Evolutionary conservation across 2,888 invertebrate species (phyloP), one percentile per base, ranked within the genome.

Genomic region (Lasioglossum villosulum): DNA sequence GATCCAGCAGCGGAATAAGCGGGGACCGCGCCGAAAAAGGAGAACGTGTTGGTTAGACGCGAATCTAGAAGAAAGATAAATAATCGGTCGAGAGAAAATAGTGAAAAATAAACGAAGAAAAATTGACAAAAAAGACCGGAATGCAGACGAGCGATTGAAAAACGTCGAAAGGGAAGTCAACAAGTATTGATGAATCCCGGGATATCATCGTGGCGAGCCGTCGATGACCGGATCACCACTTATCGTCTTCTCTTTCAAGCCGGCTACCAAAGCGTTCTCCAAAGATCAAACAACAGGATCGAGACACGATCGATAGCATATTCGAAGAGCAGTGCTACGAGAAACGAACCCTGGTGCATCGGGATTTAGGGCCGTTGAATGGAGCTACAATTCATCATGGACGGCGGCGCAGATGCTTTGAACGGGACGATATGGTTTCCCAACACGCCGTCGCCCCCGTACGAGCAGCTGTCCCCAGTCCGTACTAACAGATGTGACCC

Each of bases 371-470:
- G 63, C 72, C 63, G 63, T 83, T 90, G 89, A 92, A 94, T 94
- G 94, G 94, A 94, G 91, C 91, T 93, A 74, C 92, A 94, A 91
- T 88, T 93, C 82, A 94, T 92, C 73, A 94, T 95, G 95, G 95
- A 95, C 86, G 90, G 92, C 80, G 92, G 92, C 79, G 87, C 94
- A 75, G 94, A 93, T 84, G 91, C 93, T 75, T 88, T 95, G 71
- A 93, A 92, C 88, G 93, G 92, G 52, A 88, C 92, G 80, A 93
- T 93, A 92, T 95, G 95, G 95, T 91, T 95, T 80, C 90, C 91
- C 59, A 92, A 90, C 79, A 89, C 93, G 48, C 88, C 93, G 63
- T 93, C 94, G 66, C 92, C 94, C 23, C 91, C 93, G 70, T 94
- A 94, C 85, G 94, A 94, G 83, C 93, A 94, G 84, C 88, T 94